A percentile compares a stretch with the other conserved stretches of the same genome.
phyloP scores from a whole-genome alignment of 2,113 vertebrate genomes.

The Murina feae region DNA sequence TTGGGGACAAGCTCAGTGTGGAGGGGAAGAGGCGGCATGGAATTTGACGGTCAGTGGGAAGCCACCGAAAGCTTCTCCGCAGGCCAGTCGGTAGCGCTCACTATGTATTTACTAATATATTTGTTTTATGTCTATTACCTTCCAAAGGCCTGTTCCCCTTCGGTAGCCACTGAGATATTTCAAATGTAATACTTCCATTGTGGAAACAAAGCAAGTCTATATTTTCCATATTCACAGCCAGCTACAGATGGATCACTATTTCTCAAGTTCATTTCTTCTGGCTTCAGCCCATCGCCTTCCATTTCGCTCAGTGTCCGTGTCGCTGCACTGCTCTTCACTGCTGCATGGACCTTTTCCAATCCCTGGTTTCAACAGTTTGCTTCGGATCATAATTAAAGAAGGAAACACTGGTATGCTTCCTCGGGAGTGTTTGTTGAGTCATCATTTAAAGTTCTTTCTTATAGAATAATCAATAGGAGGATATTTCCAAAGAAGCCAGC shows the following conservation, averaged over 20 bases:
- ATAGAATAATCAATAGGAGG: constrained; percentile 55
- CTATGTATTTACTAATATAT: background rate
- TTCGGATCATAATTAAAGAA: constrained; percentile 50
- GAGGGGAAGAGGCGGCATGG: background rate
- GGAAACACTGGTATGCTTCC: background rate
- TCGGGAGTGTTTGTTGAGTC: constrained; percentile 20
- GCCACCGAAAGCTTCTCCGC: background rate
- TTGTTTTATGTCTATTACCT: background rate
- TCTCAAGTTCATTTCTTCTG: background rate
- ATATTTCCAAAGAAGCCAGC: constrained; percentile 46
- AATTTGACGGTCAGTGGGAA: background rate
- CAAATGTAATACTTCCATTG: background rate
- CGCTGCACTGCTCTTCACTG: background rate
- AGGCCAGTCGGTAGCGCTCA: background rate
- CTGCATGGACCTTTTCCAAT: background rate
- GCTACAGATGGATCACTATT: background rate
- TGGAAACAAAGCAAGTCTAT: background rate
- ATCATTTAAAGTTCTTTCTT: constrained; percentile 52
- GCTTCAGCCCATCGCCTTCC: background rate
- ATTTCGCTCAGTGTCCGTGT: background rate
- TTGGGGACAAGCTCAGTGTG: background rate
- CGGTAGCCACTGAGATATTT: background rate
- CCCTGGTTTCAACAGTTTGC: background rate
- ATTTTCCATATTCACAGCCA: background rate
- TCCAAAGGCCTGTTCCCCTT: background rate